Base-by-base conservation (phyloP, 2,888 invertebrate species). In the Ochropacha duplaris region DNA sequence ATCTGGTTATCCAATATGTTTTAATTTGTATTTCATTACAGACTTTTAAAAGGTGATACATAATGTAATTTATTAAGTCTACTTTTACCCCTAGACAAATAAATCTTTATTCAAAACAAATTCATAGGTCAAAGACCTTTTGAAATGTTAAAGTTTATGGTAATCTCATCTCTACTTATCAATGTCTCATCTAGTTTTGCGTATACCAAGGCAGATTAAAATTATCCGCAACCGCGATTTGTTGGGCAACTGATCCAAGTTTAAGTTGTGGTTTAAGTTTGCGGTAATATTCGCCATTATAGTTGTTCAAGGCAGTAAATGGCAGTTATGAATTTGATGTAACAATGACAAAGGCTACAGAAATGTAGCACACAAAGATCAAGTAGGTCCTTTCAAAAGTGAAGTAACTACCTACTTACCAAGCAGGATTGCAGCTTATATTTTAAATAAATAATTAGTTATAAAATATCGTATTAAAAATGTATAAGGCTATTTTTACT, bases 211-310 rank as follows among this genome's bases (percentile, higher is more conserved):
- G 16, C 16, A 39, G 63, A 72, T 61, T 67, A 66, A 73, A 76
- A 73, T 74, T 65, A 72, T 68, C 55, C 54, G 56, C 60, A 60
- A 59, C 64, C 66, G 39, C 73, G 74, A 79, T 72, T 66, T 14
- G 78, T 82, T 79, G 75, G 61, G 50, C 74, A 77, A 82, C 78
- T 50, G 58, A 65, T 81, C 76, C 66, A 54, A 63, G 65, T 69
- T 66, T 65, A 57, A 68, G 65, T 69, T 75, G 75, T 60, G 78
- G 76, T 77, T 58, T 54, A 54, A 57, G 58, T 64, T 65, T 74
- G 75, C 68, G 78, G 76, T 74, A 56, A 59, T 64, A 54, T 60
- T 61, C 54, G 61, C 65, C 64, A 71, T 76, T 74, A 72, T 58
- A 57, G 59, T 56, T 68, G 66, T 68, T 71, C 72, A 73, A 76